These are phyloP conservation scores for Callipepla squamata DNA, from an alignment of 2,113 vertebrate genomes.

Conservation along the genomic window DNA sequence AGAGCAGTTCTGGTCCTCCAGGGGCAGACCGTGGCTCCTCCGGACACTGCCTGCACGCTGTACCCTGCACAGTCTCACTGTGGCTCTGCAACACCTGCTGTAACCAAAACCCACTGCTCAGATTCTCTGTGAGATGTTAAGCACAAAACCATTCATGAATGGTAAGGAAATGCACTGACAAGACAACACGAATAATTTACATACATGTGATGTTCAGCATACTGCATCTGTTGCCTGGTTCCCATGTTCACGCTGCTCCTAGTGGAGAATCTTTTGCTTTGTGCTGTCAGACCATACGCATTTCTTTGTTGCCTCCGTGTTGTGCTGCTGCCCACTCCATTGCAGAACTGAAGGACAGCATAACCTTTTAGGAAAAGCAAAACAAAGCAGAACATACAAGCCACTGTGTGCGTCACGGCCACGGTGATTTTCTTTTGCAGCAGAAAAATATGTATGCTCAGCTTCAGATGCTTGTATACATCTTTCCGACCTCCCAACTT, in stretches of 20 bases:
- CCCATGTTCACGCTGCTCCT: conserved; percentile 27
- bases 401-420: accelerated
- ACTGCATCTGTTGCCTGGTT: not conserved
- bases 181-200: not conserved
- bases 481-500: accelerated
- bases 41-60: not conserved
- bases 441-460: not conserved
- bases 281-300: not conserved
- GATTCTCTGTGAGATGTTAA: not conserved
- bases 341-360: not conserved
- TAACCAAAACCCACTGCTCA: not conserved
- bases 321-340: accelerated
- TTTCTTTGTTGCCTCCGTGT: not conserved
- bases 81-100: not conserved
- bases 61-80: accelerated
- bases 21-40: accelerated
- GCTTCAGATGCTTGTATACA: not conserved
- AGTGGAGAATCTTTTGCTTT: not conserved
- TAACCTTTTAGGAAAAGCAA: not conserved
- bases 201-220: not conserved
- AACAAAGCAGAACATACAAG: not conserved
- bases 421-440: not conserved
- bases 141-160: accelerated
- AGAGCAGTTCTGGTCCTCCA: not conserved
- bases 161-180: not conserved